Evolutionary conservation across 2,797 vertebrate species (phyloP).

Genomic region (Chaenodraco wilsoni): DNA sequence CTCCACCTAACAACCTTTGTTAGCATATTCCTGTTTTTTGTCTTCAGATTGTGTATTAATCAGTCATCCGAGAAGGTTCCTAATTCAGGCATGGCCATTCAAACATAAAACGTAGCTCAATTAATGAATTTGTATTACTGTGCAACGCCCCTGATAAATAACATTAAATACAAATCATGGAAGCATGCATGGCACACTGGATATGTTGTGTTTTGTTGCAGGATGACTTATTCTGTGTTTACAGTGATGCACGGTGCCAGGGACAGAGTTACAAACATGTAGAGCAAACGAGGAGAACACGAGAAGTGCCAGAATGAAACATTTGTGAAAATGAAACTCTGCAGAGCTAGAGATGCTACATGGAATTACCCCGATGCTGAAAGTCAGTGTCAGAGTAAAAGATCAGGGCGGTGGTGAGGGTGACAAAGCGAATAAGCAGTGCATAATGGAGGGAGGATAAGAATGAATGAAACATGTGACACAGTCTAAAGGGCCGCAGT

Average conservation of each 20-base stretch:
- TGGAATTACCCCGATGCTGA: not conserved
- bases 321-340: not conserved
- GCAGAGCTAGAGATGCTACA: not conserved
- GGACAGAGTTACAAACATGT: not conserved
- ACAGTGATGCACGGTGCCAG: not conserved
- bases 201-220: not conserved
- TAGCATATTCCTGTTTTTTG: too few species aligned
- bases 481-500: not conserved
- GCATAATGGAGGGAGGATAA: conserved; percentile 25
- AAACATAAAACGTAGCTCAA: not conserved
- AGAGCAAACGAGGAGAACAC: not conserved
- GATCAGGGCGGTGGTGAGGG: not conserved
- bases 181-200: not conserved
- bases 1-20: too few species aligned
- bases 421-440: conserved; percentile 4
- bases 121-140: not conserved
- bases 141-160: not conserved
- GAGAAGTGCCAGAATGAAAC: not conserved
- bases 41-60: too few species aligned
- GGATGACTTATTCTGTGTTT: not conserved
- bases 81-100: not conserved
- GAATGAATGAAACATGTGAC: conserved; percentile 30
- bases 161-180: not conserved
- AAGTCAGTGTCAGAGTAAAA: not conserved
- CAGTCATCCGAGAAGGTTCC: too few species aligned